phyloP scores from a whole-genome alignment of 2,888 invertebrate genomes.

The Drosophila pegasa region DNA sequence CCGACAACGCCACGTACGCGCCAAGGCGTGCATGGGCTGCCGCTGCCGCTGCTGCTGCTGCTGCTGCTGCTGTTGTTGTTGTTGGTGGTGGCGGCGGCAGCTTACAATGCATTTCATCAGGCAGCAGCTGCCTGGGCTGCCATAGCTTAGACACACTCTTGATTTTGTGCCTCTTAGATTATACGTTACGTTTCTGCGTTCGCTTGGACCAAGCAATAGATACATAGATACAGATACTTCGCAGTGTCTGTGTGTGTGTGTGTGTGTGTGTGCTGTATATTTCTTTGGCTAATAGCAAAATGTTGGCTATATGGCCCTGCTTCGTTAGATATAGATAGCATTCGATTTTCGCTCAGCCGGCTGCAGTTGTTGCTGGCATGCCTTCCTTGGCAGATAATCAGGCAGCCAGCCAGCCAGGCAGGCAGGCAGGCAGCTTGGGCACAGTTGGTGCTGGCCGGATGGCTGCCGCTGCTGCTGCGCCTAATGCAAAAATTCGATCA shows the following conservation, averaged over 20 bases:
- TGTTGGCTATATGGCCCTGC: slow-evolving; percentile 78
- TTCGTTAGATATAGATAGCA: slow-evolving; percentile 79
- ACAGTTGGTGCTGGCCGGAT: slow-evolving; percentile 71
- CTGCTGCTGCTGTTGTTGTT: slow-evolving; percentile 31
- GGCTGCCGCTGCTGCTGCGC: slow-evolving; percentile 70
- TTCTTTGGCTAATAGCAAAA: slow-evolving; percentile 81
- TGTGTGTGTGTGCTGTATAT: slow-evolving; percentile 58
- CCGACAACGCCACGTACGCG: slow-evolving; percentile 77
- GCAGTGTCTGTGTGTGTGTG: slow-evolving; percentile 11
- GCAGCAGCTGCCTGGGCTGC: slow-evolving; percentile 64
- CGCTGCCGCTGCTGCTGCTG: slow-evolving; percentile 24
- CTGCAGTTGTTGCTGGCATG: slow-evolving; percentile 68
- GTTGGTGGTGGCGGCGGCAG: slow-evolving; percentile 43
- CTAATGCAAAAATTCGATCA: slow-evolving; percentile 84
- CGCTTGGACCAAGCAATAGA: slow-evolving; percentile 62
- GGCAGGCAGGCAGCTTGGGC: slow-evolving; percentile 52
- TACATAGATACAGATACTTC: slow-evolving; percentile 66
- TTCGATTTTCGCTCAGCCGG: slow-evolving; percentile 75
- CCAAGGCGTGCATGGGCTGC: slow-evolving; percentile 60
- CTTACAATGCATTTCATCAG: slow-evolving; percentile 76
- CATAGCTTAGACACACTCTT: slow-evolving; percentile 73
- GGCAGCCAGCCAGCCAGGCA: slow-evolving; percentile 41
- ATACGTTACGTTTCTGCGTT: slow-evolving; percentile 78
- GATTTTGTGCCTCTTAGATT: slow-evolving; percentile 75
- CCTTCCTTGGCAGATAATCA: slow-evolving; percentile 81